These are phyloP conservation scores for Antheraea yamamai DNA, from an alignment of 2,888 invertebrate genomes.

Conservation along the genomic window DNA sequence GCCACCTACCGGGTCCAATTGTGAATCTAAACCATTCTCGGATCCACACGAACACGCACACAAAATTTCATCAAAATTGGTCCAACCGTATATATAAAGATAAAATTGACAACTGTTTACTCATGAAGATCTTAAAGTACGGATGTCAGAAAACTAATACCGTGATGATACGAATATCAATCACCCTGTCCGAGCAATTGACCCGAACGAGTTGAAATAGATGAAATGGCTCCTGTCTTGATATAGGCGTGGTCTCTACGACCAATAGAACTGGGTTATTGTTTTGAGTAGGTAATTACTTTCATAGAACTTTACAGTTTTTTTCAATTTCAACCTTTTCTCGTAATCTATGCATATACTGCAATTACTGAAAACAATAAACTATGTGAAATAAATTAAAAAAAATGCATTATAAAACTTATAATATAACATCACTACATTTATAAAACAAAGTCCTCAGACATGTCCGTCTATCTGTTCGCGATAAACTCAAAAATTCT, in stretches of 20 bases:
- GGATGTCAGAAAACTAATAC: neutral
- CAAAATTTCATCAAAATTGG: too few species aligned
- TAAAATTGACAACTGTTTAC: neutral
- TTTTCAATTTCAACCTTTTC: neutral
- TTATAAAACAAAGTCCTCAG: too few species aligned
- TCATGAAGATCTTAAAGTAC: neutral
- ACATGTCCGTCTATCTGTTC: too few species aligned
- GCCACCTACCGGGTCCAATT: too few species aligned
- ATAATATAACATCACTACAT: too few species aligned
- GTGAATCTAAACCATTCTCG: too few species aligned
- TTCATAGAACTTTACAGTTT: neutral
- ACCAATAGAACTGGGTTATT: slow-evolving; percentile 50
- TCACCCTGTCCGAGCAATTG: slow-evolving; percentile 23
- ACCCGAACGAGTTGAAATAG: slow-evolving; percentile 20
- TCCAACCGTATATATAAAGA: too few species aligned
- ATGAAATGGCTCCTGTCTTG: slow-evolving; percentile 24
- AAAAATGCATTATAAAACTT: too few species aligned
- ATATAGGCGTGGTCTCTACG: slow-evolving; percentile 49
- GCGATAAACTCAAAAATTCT: too few species aligned
- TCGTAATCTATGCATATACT: neutral
- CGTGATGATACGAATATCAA: slow-evolving; percentile 8
- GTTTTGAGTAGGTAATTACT: neutral
- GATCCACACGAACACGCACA: too few species aligned
- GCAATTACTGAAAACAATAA: too few species aligned
- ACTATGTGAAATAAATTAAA: too few species aligned